A percentile compares a stretch with the other conserved stretches of the same genome.
phyloP scores from a whole-genome alignment of 2,888 invertebrate genomes.

The Eupithecia centaureata region DNA sequence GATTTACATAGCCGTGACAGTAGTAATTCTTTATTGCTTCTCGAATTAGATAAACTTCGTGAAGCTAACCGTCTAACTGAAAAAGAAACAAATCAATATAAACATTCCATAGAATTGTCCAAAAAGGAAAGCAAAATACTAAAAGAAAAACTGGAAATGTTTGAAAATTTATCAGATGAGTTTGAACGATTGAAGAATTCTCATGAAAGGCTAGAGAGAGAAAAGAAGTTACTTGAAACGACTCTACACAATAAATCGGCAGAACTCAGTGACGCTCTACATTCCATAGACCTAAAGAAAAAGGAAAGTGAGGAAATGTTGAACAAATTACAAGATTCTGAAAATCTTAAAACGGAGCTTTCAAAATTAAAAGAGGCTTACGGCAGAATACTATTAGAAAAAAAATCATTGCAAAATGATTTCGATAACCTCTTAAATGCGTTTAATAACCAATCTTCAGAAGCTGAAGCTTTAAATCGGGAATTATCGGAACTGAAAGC shows the following conservation, averaged over 20 bases:
- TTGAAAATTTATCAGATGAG: constrained; percentile 53
- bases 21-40: constrained; percentile 51
- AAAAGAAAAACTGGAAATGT: constrained; percentile 53
- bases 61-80: constrained; percentile 53
- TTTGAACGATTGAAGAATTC: constrained; percentile 52
- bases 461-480: constrained; percentile 46
- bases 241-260: constrained; percentile 51
- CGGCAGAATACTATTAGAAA: constrained; percentile 52
- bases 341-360: constrained; percentile 54
- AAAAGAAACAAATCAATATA: constrained; percentile 57
- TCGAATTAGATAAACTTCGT: constrained; percentile 61
- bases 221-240: constrained; percentile 58
- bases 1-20: constrained; percentile 48
- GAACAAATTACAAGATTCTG: constrained; percentile 49
- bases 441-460: constrained; percentile 38
- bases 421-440: constrained; percentile 27
- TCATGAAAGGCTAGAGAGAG: constrained; percentile 50
- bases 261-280: constrained; percentile 54
- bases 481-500: constrained; percentile 50
- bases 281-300: constrained; percentile 52
- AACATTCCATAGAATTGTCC: constrained; percentile 52
- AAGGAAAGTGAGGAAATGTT: constrained; percentile 57
- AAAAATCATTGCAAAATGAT: constrained; percentile 50
- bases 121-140: constrained; percentile 61
- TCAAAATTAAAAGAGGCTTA: constrained; percentile 48